Evolutionary conservation across 2,113 vertebrate species (phyloP).

Genomic region (Syrrhaptes paradoxus): DNA sequence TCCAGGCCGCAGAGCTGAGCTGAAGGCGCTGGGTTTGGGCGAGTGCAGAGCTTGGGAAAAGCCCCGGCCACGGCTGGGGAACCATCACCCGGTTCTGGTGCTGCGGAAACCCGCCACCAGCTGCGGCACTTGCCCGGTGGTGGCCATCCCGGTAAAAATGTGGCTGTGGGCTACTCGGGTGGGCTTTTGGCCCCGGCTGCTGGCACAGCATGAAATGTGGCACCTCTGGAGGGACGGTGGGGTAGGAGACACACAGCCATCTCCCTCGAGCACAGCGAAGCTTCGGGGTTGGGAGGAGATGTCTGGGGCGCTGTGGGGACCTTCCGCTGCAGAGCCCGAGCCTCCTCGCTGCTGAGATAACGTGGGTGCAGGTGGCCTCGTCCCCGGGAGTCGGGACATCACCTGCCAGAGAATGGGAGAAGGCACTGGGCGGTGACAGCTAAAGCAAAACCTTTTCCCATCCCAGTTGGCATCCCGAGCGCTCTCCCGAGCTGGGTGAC

Average conservation of each 20-base stretch:
- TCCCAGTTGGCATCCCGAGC: fast-evolving
- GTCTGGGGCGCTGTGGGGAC: fast-evolving
- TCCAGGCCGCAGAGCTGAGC: background rate
- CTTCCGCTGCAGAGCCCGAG: fast-evolving
- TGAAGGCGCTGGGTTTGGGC: background rate
- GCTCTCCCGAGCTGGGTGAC: fast-evolving
- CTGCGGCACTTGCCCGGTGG: background rate
- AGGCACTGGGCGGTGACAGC: background rate
- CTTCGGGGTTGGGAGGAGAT: background rate
- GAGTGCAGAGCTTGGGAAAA: background rate
- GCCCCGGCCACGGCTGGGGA: background rate
- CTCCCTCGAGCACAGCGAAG: no score
- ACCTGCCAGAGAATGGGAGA: background rate
- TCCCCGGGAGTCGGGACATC: background rate
- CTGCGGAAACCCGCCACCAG: background rate
- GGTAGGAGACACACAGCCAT: background rate
- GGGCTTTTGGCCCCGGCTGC: background rate
- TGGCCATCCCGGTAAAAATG: background rate
- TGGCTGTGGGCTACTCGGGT: fast-evolving
- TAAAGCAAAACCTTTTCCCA: fast-evolving
- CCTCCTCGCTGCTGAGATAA: background rate
- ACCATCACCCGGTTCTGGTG: background rate
- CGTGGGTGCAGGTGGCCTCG: fast-evolving
- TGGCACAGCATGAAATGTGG: background rate
- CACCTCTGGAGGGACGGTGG: no score